Evolutionary conservation across 1,140 invertebrate species (phyloP).

Genomic region (Rhopalosiphum maidis): DNA sequence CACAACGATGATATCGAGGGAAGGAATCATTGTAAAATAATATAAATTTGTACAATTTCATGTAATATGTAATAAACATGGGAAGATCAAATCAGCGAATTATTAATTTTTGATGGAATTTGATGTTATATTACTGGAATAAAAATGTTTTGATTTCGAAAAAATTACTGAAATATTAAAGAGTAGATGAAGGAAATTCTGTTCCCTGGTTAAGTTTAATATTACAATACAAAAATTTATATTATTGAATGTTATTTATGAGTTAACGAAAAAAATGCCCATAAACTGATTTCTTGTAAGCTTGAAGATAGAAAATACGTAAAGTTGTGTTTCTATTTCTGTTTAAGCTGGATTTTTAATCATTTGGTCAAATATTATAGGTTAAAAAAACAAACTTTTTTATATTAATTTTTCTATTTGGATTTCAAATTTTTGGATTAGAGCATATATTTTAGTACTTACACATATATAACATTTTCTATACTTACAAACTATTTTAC

Average conservation of each 20-base stretch:
- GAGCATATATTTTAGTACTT: background rate
- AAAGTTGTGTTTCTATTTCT: background rate
- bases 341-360: background rate
- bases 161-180: background rate
- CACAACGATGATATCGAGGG: background rate
- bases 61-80: background rate
- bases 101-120: background rate
- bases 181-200: no score
- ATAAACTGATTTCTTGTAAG: no score
- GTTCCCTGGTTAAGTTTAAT: no score
- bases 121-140: background rate
- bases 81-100: background rate
- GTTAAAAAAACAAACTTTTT: background rate
- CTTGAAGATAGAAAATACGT: background rate
- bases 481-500: background rate
- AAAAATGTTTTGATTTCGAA: background rate
- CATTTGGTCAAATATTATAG: background rate
- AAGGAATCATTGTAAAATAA: background rate
- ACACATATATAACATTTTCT: background rate
- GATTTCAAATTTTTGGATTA: background rate
- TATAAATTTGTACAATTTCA: background rate
- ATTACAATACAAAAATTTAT: no score
- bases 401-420: background rate
- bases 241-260: background rate
- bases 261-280: background rate